Percentiles rank a stretch among this genome's conserved stretches.
Conservation (phyloP, 2,888 invertebrate genomes). For the Hirtodrosophila histrioides region DNA sequence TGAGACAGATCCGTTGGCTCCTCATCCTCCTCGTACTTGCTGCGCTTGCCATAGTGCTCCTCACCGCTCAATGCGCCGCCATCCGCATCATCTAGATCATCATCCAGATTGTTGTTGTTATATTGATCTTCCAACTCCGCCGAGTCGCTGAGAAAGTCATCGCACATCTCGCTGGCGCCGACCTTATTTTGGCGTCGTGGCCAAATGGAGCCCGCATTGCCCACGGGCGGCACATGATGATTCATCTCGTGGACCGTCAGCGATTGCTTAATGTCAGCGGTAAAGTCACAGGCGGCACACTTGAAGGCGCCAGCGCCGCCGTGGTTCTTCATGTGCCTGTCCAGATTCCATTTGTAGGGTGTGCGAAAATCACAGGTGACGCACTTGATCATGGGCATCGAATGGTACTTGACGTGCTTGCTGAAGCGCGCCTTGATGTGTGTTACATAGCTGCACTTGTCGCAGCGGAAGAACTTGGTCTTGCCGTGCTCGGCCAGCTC, state of each 20-base stretch:
- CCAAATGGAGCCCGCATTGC: conserved; percentile 86
- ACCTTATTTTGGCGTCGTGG: conserved; percentile 90
- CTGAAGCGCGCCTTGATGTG: conserved; percentile 95
- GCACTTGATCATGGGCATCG: conserved; percentile 97
- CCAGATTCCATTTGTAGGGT: conserved; percentile 96
- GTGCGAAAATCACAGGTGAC: conserved; percentile 96
- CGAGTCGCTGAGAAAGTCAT: conserved; percentile 83
- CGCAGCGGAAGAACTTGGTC: conserved; percentile 92
- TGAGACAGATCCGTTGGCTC: conserved; percentile 84
- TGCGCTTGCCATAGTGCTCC: conserved; percentile 77
- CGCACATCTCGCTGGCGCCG: conserved; percentile 87
- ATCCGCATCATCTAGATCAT: conserved; percentile 77
- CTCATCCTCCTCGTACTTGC: conserved; percentile 82
- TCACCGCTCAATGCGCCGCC: conserved; percentile 59
- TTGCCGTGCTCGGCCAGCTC: conserved; percentile 92
- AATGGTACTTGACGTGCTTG: conserved; percentile 96
- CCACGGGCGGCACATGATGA: conserved; percentile 93
- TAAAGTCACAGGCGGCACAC: conserved; percentile 95
- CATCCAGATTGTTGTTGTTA: conserved; percentile 83
- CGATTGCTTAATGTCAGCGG: conserved; percentile 95
- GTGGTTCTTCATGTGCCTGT: conserved; percentile 96
- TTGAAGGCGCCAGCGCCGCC: conserved; percentile 93
- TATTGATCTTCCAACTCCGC: conserved; percentile 82
- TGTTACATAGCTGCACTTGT: conserved; percentile 95
- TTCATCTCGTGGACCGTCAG: conserved; percentile 96